Conservation (phyloP, 1,140 invertebrate genomes). For the Leptinotarsa defecta region DNA sequence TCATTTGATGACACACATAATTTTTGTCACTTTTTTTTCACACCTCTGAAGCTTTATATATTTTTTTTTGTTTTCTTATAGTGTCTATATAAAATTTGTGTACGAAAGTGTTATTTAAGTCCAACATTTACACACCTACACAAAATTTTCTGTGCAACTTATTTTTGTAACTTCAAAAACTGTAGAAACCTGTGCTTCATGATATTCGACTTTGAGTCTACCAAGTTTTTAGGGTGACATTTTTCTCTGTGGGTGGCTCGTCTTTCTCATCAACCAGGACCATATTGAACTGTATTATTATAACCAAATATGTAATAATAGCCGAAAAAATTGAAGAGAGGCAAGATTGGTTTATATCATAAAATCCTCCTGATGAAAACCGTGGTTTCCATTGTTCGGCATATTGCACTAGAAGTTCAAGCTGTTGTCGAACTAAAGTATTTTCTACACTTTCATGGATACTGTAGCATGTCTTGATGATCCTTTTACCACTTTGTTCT, state of each 20-base stretch:
- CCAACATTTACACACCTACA: too few relatives aligned
- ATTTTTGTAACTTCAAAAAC: too few relatives aligned
- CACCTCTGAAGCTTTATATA: too few relatives aligned
- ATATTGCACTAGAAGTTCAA: slow-evolving; percentile 13
- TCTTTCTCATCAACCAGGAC: neutral
- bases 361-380: slow-evolving; percentile 22
- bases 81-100: too few relatives aligned
- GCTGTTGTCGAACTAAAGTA: neutral
- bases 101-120: too few relatives aligned
- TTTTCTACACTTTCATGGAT: slow-evolving; percentile 10
- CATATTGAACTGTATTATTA: slow-evolving; percentile 27
- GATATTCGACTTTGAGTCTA: too few relatives aligned
- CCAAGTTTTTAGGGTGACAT: too few relatives aligned
- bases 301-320: slow-evolving; percentile 19
- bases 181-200: too few relatives aligned
- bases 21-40: too few relatives aligned
- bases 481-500: slow-evolving; percentile 9
- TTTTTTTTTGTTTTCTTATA: too few relatives aligned
- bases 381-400: slow-evolving; percentile 16
- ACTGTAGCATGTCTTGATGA: slow-evolving; percentile 12
- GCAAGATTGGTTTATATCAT: slow-evolving; percentile 12
- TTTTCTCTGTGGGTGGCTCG: neutral
- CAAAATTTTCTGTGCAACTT: too few relatives aligned
- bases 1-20: too few relatives aligned
- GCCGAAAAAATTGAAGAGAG: slow-evolving; percentile 20